Percentiles rank a stretch among this genome's conserved stretches.
Conservation (phyloP, 1,140 invertebrate species). For the Tetramorium simillimum region DNA sequence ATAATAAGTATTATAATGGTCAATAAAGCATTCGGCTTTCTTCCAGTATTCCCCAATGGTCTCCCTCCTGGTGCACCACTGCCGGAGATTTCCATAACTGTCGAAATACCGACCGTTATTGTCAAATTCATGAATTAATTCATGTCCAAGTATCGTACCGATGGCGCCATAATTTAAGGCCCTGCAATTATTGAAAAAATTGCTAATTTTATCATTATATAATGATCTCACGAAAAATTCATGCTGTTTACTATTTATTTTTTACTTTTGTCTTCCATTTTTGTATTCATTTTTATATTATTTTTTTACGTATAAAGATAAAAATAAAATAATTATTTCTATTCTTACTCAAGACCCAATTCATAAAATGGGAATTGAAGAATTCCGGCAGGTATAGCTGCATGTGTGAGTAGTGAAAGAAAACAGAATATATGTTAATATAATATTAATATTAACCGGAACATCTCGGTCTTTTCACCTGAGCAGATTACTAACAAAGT, state of each 20-base stretch:
- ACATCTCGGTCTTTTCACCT: neutral
- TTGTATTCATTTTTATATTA: neutral
- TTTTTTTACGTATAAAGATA: neutral
- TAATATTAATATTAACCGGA: neutral
- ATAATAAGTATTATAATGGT: constrained; percentile 94
- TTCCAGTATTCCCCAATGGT: constrained; percentile 89
- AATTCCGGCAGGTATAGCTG: constrained; percentile 91
- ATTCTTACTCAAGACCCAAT: constrained; percentile 82
- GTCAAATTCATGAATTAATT: constrained; percentile 95
- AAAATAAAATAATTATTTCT: constrained; percentile 7
- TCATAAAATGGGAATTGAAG: constrained; percentile 90
- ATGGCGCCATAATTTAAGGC: constrained; percentile 94
- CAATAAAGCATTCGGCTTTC: constrained; percentile 93
- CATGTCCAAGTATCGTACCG: constrained; percentile 93
- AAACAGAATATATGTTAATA: neutral
- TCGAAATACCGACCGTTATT: constrained; percentile 91
- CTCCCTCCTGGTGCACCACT: constrained; percentile 95
- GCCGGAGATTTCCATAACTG: constrained; percentile 89
- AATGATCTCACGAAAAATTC: neutral
- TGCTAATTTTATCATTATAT: neutral
- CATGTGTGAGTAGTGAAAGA: constrained; percentile 78
- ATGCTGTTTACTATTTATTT: neutral
- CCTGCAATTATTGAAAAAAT: constrained; percentile 81
- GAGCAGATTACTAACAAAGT: neutral
- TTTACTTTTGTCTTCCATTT: neutral